Evolutionary conservation across 2,888 invertebrate genomes (phyloP).

Genomic region (Cerastis leucographa): DNA sequence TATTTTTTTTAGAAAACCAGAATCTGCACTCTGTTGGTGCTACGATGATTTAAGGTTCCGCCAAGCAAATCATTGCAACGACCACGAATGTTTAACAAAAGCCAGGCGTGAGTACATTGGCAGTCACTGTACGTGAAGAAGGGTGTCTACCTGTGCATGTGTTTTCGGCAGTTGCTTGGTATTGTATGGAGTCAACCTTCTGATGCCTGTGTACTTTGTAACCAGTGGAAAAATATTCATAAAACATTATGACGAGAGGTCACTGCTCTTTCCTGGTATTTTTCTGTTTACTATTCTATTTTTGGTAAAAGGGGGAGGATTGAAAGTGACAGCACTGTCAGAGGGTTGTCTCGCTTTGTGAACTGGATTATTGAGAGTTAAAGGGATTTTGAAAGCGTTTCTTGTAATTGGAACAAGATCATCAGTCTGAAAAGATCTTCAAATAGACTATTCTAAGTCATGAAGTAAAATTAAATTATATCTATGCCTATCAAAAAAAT

Average conservation of each 20-base stretch:
- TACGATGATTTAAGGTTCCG: background rate
- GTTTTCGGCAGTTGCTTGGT: background rate
- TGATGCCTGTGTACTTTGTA: background rate
- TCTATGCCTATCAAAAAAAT: background rate
- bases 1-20: background rate
- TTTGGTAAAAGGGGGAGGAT: slow-evolving; percentile 44
- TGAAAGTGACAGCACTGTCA: slow-evolving; percentile 54
- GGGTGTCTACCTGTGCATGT: background rate
- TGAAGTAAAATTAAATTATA: background rate
- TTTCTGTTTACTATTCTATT: slow-evolving; percentile 51
- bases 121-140: background rate
- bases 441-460: background rate
- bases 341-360: slow-evolving; percentile 29
- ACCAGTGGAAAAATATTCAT: slow-evolving; percentile 61
- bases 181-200: background rate
- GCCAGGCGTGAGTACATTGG: background rate
- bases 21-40: background rate
- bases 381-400: slow-evolving; percentile 14
- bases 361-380: slow-evolving; percentile 21
- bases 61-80: background rate
- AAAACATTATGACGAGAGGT: slow-evolving; percentile 57
- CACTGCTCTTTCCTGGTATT: slow-evolving; percentile 44
- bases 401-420: slow-evolving; percentile 34
- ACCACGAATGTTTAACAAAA: background rate
- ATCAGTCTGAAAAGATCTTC: background rate